phyloP scores from a whole-genome alignment of 2,888 invertebrate species.

The Cosmia trapezina region DNA sequence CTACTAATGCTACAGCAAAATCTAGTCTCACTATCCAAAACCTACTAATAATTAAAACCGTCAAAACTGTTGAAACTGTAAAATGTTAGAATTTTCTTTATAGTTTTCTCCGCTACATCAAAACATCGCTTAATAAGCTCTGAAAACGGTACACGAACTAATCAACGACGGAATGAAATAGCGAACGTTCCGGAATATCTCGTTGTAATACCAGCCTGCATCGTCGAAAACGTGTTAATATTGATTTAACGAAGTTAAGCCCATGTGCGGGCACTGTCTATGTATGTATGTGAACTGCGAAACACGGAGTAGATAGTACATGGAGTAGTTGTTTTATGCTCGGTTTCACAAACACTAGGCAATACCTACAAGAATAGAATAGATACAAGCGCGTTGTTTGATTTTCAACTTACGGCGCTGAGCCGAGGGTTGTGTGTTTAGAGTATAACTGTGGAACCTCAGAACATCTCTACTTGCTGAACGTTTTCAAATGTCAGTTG shows the following conservation, averaged over 20 bases:
- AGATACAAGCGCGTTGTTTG: background rate
- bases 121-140: constrained; percentile 10
- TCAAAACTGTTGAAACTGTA: background rate
- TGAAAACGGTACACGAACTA: constrained; percentile 12
- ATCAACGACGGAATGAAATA: constrained; percentile 29
- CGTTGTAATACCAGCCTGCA: constrained; percentile 52
- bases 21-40: background rate
- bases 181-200: constrained; percentile 36
- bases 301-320: constrained; percentile 18
- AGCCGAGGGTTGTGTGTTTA: background rate
- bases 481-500: background rate
- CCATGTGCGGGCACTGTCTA: constrained; percentile 49
- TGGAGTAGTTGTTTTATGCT: constrained; percentile 4
- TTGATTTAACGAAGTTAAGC: constrained; percentile 69
- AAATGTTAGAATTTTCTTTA: background rate
- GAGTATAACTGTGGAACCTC: background rate
- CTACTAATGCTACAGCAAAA: background rate
- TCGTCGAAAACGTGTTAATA: constrained; percentile 62
- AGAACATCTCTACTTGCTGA: background rate
- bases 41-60: too few species aligned
- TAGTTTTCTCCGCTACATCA: background rate
- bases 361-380: background rate
- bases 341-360: background rate
- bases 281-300: constrained; percentile 6
- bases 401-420: background rate